Evolutionary conservation across 2,888 invertebrate genomes (phyloP).

Genomic region (Sphinx pinastri): DNA sequence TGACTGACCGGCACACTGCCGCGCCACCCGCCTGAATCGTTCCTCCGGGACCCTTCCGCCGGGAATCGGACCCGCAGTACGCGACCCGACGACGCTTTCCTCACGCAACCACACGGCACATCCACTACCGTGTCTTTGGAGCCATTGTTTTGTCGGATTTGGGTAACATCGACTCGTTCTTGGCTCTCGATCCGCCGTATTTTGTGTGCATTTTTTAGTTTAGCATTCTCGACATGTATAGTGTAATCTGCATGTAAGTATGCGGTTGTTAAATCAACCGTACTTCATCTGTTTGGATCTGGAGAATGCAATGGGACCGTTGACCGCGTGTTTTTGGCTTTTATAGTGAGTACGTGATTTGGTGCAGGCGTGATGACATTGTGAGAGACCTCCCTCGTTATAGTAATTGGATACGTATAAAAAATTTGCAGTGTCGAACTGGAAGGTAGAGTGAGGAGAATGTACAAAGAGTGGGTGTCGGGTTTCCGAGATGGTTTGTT

Average conservation of each 20-base stretch:
- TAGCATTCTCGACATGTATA: constrained; percentile 45
- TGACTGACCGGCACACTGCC: constrained; percentile 83
- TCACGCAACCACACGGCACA: constrained; percentile 55
- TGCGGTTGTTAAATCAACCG: constrained; percentile 39
- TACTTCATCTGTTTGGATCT: constrained; percentile 40
- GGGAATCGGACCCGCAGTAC: constrained; percentile 69
- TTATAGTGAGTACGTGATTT: constrained; percentile 33
- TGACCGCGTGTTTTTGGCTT: constrained; percentile 32
- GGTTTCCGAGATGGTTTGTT: constrained; percentile 10
- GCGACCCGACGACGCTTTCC: constrained; percentile 48
- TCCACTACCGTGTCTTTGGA: constrained; percentile 10
- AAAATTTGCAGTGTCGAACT: neutral
- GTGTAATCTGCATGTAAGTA: constrained; percentile 41
- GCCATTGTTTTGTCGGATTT: constrained; percentile 48
- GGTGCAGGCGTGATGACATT: constrained; percentile 28
- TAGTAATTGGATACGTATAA: constrained; percentile 35
- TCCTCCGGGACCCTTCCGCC: constrained; percentile 79
- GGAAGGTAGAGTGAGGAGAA: constrained; percentile 10
- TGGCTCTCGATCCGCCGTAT: neutral
- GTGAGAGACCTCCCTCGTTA: constrained; percentile 38
- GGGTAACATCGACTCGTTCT: constrained; percentile 31
- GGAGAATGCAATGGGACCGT: constrained; percentile 34
- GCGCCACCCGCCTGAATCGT: constrained; percentile 73
- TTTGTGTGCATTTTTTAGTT: constrained; percentile 29
- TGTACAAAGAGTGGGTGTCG: neutral